phyloP scores from a whole-genome alignment of 2,888 invertebrate genomes.

The Oscheius sp. region DNA sequence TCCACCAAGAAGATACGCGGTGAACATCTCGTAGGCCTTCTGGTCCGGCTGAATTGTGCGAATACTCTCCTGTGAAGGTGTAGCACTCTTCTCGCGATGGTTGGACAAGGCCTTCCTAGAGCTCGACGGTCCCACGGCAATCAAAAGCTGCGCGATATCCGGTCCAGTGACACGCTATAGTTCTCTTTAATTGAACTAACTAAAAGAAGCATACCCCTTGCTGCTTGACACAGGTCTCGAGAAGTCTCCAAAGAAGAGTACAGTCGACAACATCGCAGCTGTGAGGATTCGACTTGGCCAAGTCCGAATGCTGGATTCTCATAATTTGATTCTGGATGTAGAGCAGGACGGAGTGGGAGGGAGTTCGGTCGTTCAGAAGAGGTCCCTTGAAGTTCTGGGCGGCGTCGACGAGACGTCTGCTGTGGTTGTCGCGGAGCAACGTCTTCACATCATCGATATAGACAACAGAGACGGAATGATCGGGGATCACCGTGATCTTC shows the following conservation, averaged over 20 bases:
- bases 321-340: slow-evolving; percentile 69
- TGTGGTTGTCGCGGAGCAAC: slow-evolving; percentile 40
- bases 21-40: slow-evolving; percentile 55
- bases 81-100: slow-evolving; percentile 42
- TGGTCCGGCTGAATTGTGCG: slow-evolving; percentile 56
- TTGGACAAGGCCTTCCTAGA: slow-evolving; percentile 10
- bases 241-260: slow-evolving; percentile 67
- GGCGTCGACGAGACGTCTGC: slow-evolving; percentile 42
- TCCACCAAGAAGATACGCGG: slow-evolving; percentile 65
- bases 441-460: slow-evolving; percentile 46
- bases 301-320: slow-evolving; percentile 46
- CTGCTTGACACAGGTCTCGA: slow-evolving; percentile 70
- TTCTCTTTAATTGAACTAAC: background rate
- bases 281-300: slow-evolving; percentile 40
- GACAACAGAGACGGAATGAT: slow-evolving; percentile 45
- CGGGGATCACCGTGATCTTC: slow-evolving; percentile 45
- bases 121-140: slow-evolving; percentile 22
- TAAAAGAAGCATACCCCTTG: slow-evolving; percentile 60
- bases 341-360: slow-evolving; percentile 55
- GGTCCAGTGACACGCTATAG: slow-evolving; percentile 68
- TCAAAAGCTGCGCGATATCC: slow-evolving; percentile 66
- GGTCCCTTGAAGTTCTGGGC: slow-evolving; percentile 52
- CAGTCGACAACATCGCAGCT: slow-evolving; percentile 60
- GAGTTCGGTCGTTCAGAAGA: slow-evolving; percentile 51
- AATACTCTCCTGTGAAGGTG: slow-evolving; percentile 64